Base-by-base conservation (phyloP, 2,888 invertebrate species). In the Carcina quercana region DNA sequence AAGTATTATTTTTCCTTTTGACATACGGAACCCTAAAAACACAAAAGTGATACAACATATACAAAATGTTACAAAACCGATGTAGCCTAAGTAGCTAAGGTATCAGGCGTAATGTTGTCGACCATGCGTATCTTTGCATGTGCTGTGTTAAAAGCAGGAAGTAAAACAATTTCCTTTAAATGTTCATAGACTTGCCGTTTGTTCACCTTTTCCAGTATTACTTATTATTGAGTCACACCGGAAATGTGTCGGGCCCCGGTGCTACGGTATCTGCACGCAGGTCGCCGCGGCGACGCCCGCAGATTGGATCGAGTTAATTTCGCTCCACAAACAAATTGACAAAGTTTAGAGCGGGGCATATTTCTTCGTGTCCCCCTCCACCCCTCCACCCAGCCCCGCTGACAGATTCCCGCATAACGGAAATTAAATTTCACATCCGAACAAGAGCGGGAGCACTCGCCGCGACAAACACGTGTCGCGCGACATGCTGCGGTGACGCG, bases 281-380 rank as follows among this genome's bases (percentile, higher is more conserved):
- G 71, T 73, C 73, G 72, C 57, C 55, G 64, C 69, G 45, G 50
- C 49, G 32, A 46, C 57, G 66, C 70, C 70, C 75, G 66, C 78
- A 80, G 83, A 82, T 82, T 79, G 78, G 82, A 82, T 82, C 82
- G 78, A 83, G 83, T 82, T 83, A 83, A 83, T 83, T 82, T 83
- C 75, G 68, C 79, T 79, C 78, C 76, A 82, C 82, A 83, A 83
- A 83, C 80, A 83, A 82, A 83, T 83, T 83, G 83, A 82, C 82
- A 83, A 83, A 83, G 82, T 83, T 83, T 79, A 79, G 70, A 82
- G 73, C 79, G 78, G 73, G 71, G 78, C 79, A 82, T 80, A 83
- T 82, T 82, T 83, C 80, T 83, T 80, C 74, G 64, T 67, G 63
- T 56, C 47, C 47, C 38, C 51, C 50, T 53, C 40, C 50, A 46